Percentiles rank a stretch among this genome's conserved stretches.
phyloP scores from a whole-genome alignment of 1,140 invertebrate species.

The Archivesica marissinica region DNA sequence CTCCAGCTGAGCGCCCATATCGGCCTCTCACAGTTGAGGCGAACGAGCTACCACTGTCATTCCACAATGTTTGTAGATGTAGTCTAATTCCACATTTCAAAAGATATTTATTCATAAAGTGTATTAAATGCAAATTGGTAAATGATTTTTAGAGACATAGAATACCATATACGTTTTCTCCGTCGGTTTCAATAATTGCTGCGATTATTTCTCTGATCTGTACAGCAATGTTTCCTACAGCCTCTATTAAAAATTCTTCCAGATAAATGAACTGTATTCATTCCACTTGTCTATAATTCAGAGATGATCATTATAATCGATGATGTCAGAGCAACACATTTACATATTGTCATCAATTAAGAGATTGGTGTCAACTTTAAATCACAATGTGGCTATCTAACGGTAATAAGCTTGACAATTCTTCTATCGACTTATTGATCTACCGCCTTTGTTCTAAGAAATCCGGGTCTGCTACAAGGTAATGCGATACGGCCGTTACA shows the following conservation, averaged over 20 bases:
- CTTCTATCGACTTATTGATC: not conserved
- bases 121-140: too few relatives aligned
- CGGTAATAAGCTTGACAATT: not conserved
- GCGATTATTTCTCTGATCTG: too few relatives aligned
- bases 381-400: slow-evolving; percentile 20
- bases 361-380: slow-evolving; percentile 13
- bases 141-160: too few relatives aligned
- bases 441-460: not conserved
- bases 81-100: too few relatives aligned
- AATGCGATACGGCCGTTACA: not conserved
- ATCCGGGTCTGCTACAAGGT: slow-evolving; percentile 2
- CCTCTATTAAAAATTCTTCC: not conserved
- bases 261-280: slow-evolving; percentile 13
- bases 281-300: slow-evolving; percentile 2
- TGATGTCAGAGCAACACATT: not conserved
- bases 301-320: not conserved
- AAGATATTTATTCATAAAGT: too few relatives aligned
- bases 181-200: too few relatives aligned
- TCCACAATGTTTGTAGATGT: too few relatives aligned
- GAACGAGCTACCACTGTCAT: too few relatives aligned
- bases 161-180: too few relatives aligned
- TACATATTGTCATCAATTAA: slow-evolving; percentile 19
- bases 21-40: too few relatives aligned
- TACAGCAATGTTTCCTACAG: too few relatives aligned
- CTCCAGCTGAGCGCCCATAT: too few relatives aligned